phyloP scores from a whole-genome alignment of 2,888 invertebrate species.

The Pharmacophagus antenor region DNA sequence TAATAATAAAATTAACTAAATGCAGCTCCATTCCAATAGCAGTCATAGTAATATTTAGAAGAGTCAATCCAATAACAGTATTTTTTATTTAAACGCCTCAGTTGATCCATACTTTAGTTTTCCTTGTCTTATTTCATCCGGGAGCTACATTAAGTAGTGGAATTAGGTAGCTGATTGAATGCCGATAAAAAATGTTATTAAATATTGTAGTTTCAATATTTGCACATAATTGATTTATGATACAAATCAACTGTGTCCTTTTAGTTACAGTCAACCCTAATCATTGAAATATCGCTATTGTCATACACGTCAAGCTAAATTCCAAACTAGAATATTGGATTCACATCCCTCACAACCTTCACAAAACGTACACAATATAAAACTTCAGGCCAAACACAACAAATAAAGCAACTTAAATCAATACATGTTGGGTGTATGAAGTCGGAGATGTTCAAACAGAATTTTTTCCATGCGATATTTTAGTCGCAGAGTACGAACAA shows the following conservation, averaged over 20 bases:
- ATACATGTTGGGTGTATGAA: slow-evolving; percentile 23
- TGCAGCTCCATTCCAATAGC: no score
- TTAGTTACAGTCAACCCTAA: slow-evolving; percentile 55
- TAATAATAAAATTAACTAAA: no score
- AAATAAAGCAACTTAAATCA: slow-evolving; percentile 31
- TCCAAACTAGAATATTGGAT: slow-evolving; percentile 65
- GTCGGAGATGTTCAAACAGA: slow-evolving; percentile 27
- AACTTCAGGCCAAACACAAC: slow-evolving; percentile 39
- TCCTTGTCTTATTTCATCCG: no score
- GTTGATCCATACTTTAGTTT: no score
- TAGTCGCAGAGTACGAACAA: slow-evolving; percentile 45
- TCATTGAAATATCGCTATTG: slow-evolving; percentile 42
- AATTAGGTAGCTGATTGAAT: no score
- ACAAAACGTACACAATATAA: slow-evolving; percentile 50
- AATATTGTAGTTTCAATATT: not conserved
- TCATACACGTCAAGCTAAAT: slow-evolving; percentile 50
- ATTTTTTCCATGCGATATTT: slow-evolving; percentile 32
- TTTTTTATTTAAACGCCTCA: no score
- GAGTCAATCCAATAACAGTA: no score
- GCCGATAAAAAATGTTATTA: not conserved
- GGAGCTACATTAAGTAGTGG: no score
- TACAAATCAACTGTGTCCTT: not conserved
- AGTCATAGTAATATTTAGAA: no score
- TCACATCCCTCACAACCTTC: slow-evolving; percentile 48
- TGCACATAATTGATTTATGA: not conserved